Evolutionary conservation across 2,113 vertebrate species (phyloP).

Genomic region (Baryphthengus martii): DNA sequence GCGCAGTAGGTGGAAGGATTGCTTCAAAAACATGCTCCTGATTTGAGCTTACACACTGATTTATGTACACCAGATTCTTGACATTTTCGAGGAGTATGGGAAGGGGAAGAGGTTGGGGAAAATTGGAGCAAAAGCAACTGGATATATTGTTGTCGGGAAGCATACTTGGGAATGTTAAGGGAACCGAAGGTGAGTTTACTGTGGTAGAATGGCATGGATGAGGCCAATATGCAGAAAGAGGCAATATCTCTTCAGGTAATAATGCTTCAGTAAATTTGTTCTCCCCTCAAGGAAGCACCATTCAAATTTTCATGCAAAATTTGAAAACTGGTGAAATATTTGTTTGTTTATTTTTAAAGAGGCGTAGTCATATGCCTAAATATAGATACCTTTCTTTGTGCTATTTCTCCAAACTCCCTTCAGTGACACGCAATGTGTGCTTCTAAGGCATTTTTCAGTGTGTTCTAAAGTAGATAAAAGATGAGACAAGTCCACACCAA

Average conservation of each 20-base stretch:
- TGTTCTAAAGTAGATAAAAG: not conserved
- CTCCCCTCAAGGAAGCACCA: not conserved
- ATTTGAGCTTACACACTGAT: not conserved
- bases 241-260: not conserved
- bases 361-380: not conserved
- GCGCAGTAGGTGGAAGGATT: not conserved
- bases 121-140: not conserved
- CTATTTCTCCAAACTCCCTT: not conserved
- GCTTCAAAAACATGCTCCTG: not conserved
- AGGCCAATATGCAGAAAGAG: not conserved
- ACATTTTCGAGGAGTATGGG: not conserved
- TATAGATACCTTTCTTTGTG: not conserved
- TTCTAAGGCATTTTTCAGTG: not conserved
- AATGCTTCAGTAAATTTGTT: not conserved
- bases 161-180: not conserved
- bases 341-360: not conserved
- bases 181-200: not conserved
- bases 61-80: not conserved
- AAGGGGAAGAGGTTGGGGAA: not conserved
- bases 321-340: not conserved
- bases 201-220: not conserved
- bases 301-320: not conserved
- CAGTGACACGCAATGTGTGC: not conserved
- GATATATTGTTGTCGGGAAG: not conserved
- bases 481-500: not conserved